phyloP scores from a whole-genome alignment of 2,888 invertebrate genomes.

The Thera britannica region DNA sequence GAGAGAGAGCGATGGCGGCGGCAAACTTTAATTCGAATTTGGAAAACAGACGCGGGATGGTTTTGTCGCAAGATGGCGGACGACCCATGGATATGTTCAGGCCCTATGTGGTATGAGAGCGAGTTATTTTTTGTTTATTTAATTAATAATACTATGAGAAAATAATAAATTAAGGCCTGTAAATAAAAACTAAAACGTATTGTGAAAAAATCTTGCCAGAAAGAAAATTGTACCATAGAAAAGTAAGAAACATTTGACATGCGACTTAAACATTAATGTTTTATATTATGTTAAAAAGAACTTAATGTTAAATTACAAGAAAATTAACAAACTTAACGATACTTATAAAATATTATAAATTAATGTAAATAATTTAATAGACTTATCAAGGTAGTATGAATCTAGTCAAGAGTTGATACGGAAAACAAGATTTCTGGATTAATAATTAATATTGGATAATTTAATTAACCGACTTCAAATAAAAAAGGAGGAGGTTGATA shows the following conservation, averaged over 20 bases:
- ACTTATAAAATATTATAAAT: not conserved
- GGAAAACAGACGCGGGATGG: constrained; percentile 74
- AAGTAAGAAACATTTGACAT: too few species aligned
- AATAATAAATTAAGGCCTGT: not conserved
- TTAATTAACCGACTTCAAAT: too few species aligned
- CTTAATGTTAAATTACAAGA: too few species aligned
- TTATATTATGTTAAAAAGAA: too few species aligned
- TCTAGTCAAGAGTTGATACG: constrained; percentile 22
- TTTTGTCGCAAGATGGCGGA: constrained; percentile 79
- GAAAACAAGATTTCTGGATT: not conserved
- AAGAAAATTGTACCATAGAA: too few species aligned
- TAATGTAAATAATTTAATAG: not conserved
- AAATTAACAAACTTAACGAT: too few species aligned
- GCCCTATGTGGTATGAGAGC: constrained; percentile 83
- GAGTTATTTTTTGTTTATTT: constrained; percentile 54
- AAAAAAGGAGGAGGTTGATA: too few species aligned
- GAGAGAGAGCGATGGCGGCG: constrained; percentile 79
- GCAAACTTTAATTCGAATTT: constrained; percentile 82
- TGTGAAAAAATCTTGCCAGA: not conserved
- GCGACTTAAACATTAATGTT: not conserved
- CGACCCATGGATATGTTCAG: constrained; percentile 80
- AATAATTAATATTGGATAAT: not conserved
- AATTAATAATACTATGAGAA: not conserved
- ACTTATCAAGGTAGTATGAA: not conserved
- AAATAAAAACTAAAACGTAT: not conserved